Percentiles rank a stretch among this genome's conserved stretches.
Conservation (phyloP, 2,797 vertebrate species). For the Acanthurus lineatus region DNA sequence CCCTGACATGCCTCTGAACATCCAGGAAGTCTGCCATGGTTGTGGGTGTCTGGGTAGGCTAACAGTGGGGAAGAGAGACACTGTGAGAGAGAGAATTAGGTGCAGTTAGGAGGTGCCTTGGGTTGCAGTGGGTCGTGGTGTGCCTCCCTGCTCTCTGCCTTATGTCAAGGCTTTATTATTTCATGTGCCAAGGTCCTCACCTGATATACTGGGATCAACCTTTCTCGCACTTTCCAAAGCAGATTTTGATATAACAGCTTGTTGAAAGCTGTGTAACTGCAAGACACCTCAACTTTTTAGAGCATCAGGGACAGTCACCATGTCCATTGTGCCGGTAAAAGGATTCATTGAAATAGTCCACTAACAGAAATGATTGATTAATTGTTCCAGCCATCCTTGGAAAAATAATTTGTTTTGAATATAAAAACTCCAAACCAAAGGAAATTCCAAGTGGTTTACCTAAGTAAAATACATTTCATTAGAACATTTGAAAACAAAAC, state of each 20-base stretch:
- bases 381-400: too few relatives aligned
- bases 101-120: slow-evolving; percentile 67
- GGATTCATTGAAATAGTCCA: slow-evolving; percentile 19
- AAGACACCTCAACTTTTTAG: not conserved
- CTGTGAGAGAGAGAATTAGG: slow-evolving; percentile 72
- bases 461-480: not conserved
- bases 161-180: slow-evolving; percentile 78
- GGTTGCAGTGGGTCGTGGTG: slow-evolving; percentile 61
- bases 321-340: not conserved
- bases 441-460: not conserved
- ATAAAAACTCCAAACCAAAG: not conserved
- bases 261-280: slow-evolving; percentile 23
- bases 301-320: not conserved
- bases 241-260: slow-evolving; percentile 25
- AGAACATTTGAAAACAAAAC: not conserved
- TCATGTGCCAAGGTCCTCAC: slow-evolving; percentile 76
- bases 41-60: slow-evolving; percentile 72
- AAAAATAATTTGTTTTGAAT: too few relatives aligned
- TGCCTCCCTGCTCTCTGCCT: slow-evolving; percentile 77
- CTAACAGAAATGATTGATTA: too few relatives aligned
- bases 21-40: slow-evolving; percentile 70
- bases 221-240: slow-evolving; percentile 32
- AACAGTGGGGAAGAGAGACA: slow-evolving; percentile 65
- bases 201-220: slow-evolving; percentile 38
- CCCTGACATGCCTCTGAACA: slow-evolving; percentile 66